Percentiles rank a stretch among this genome's conserved stretches.
Conservation (phyloP, 2,888 invertebrate genomes). For the Cheilosia variabilis region DNA sequence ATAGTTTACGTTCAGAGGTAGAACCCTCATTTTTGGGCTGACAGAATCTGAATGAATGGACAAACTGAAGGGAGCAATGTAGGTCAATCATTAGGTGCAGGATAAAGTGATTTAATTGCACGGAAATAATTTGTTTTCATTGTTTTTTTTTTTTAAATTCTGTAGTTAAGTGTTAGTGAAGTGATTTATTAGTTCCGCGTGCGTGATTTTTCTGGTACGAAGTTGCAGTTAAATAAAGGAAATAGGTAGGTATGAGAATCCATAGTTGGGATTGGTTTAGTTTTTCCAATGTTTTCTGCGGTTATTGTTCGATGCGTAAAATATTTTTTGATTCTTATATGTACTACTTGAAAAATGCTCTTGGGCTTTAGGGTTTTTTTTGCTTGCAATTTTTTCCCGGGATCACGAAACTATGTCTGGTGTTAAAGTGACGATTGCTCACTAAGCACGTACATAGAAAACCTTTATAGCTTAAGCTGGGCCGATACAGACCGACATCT, state of each 20-base stretch:
- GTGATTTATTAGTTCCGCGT: constrained; percentile 51
- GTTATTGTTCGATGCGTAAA: too few relatives aligned
- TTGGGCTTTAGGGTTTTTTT: too few relatives aligned
- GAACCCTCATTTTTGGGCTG: constrained; percentile 31
- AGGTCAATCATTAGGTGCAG: constrained; percentile 62
- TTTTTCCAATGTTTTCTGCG: too few relatives aligned
- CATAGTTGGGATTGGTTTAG: too few relatives aligned
- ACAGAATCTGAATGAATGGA: constrained; percentile 36
- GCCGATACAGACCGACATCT: too few relatives aligned
- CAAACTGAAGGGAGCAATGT: constrained; percentile 40
- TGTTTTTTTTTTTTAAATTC: constrained; percentile 32
- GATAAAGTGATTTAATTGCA: constrained; percentile 64
- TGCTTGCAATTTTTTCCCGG: too few relatives aligned
- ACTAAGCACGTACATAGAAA: too few relatives aligned
- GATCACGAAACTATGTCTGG: too few relatives aligned
- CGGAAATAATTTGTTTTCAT: constrained; percentile 64
- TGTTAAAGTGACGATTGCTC: too few relatives aligned
- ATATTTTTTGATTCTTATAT: too few relatives aligned
- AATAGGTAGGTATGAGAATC: too few relatives aligned
- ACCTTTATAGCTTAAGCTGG: too few relatives aligned
- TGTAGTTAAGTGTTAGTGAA: constrained; percentile 49
- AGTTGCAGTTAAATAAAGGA: neutral
- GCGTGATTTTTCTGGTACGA: constrained; percentile 3
- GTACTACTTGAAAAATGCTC: fast-evolving
- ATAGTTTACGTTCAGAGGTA: constrained; percentile 2